Conservation (phyloP, 1,140 invertebrate species). For the Drosophila nigromelanica region DNA sequence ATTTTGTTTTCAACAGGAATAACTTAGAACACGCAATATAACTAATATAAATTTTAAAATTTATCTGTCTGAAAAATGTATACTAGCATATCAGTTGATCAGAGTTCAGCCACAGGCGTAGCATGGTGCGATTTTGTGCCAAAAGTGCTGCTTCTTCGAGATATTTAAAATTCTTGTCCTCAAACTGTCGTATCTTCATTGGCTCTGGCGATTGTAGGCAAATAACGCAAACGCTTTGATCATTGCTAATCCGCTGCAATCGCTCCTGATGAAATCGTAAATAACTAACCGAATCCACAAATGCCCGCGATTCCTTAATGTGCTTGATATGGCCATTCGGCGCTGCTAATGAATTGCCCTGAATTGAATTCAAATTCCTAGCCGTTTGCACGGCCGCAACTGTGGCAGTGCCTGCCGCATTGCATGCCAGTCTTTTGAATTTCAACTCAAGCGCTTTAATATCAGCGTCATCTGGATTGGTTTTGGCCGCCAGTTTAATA, state of each 20-base stretch:
- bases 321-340: neutral
- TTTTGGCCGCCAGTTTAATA: slow-evolving; percentile 3
- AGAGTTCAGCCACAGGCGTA: slow-evolving; percentile 51
- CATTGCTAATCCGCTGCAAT: slow-evolving; percentile 29
- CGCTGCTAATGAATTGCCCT: slow-evolving; percentile 25
- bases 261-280: slow-evolving; percentile 43
- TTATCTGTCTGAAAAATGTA: slow-evolving; percentile 38
- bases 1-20: slow-evolving; percentile 44
- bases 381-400: slow-evolving; percentile 16
- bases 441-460: slow-evolving; percentile 27
- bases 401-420: slow-evolving; percentile 7
- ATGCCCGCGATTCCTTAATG: neutral
- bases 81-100: slow-evolving; percentile 48
- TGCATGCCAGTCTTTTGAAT: slow-evolving; percentile 30
- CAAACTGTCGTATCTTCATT: slow-evolving; percentile 34
- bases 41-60: slow-evolving; percentile 51
- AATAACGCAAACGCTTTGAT: slow-evolving; percentile 34
- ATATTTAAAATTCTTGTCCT: slow-evolving; percentile 46
- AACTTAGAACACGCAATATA: slow-evolving; percentile 45
- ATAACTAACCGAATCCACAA: slow-evolving; percentile 40
- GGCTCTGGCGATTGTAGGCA: slow-evolving; percentile 29
- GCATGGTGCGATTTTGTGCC: slow-evolving; percentile 58
- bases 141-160: slow-evolving; percentile 53
- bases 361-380: slow-evolving; percentile 22
- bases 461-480: slow-evolving; percentile 27